Evolutionary conservation across 2,797 vertebrate genomes (phyloP).

Genomic region (Chloroceryle amazona): DNA sequence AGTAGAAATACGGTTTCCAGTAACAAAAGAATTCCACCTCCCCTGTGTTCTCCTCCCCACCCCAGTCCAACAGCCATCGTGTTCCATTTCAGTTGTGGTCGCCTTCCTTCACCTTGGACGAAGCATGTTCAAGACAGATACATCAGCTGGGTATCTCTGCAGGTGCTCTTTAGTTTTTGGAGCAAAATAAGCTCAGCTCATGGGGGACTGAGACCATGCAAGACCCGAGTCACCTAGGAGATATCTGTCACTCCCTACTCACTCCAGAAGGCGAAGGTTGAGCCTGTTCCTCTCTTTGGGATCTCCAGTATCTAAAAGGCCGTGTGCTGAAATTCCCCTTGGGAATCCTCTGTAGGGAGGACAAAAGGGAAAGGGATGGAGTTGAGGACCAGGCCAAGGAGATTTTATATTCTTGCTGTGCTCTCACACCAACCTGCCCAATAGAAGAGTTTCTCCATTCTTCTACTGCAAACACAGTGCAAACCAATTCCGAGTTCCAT

Average conservation of each 20-base stretch:
- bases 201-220: fast-evolving
- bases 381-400: background rate
- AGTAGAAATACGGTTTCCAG: background rate
- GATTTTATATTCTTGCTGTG: background rate
- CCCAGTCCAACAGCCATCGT: background rate
- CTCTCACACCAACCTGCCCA: background rate
- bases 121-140: background rate
- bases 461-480: background rate
- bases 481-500: background rate
- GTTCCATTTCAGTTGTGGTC: background rate
- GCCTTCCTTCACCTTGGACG: fast-evolving
- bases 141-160: background rate
- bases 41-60: fast-evolving
- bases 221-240: background rate
- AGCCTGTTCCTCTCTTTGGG: background rate
- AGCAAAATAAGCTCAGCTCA: background rate
- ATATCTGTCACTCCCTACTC: background rate
- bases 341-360: background rate
- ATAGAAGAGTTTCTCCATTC: background rate
- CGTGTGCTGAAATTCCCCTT: background rate
- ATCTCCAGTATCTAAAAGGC: background rate
- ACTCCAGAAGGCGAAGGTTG: background rate
- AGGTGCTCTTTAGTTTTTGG: background rate
- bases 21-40: background rate
- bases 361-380: background rate